These are phyloP conservation scores for Ptychodera flava DNA, from an alignment of 35 echinoderm and acorn worm genomes.

Conservation along the genomic window DNA sequence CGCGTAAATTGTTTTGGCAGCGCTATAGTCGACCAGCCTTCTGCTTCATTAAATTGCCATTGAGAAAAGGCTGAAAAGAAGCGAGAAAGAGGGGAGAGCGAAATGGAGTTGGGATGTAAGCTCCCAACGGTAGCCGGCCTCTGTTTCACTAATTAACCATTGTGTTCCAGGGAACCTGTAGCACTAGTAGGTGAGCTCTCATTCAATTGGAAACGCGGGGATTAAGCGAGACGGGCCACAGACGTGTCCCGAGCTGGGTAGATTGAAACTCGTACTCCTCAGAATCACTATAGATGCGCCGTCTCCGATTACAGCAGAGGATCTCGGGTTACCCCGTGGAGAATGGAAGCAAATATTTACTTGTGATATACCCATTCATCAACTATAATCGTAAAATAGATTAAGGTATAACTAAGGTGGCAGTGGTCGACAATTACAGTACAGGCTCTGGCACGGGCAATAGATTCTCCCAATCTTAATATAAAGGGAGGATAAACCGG, in stretches of 20 bases:
- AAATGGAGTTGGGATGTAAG: not conserved
- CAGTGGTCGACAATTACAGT: not conserved
- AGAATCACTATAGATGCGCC: not conserved
- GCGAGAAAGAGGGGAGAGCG: not conserved
- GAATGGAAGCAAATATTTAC: not conserved
- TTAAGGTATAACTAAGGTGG: not conserved
- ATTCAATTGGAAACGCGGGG: not conserved
- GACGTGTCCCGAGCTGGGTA: not conserved
- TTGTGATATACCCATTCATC: not conserved
- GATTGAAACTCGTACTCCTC: not conserved
- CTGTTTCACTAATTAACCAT: not conserved
- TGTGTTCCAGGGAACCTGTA: not conserved
- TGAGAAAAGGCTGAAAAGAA: not conserved
- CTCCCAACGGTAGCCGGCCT: not conserved
- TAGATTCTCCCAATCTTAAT: not conserved
- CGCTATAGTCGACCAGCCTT: not conserved
- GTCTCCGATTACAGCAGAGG: not conserved
- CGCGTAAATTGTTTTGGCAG: not conserved
- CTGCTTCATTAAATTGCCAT: not conserved
- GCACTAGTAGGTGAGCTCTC: not conserved
- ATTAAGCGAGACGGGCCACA: not conserved
- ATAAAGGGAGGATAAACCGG: not conserved
- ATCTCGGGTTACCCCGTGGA: not conserved
- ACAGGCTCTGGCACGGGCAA: too few relatives aligned
- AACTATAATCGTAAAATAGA: not conserved